phyloP scores from a whole-genome alignment of 2,797 vertebrate species.

The Gorsachius magnificus region DNA sequence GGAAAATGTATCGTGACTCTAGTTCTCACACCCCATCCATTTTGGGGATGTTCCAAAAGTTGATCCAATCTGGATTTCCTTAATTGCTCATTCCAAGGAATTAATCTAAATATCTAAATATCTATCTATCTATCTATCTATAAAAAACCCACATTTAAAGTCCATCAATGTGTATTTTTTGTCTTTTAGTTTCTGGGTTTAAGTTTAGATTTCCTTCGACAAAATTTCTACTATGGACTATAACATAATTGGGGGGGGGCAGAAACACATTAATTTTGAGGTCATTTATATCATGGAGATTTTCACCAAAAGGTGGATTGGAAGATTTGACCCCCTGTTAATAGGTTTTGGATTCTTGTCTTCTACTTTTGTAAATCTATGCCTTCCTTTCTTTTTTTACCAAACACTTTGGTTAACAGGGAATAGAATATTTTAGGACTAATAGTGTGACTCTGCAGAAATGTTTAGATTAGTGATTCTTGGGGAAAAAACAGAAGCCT shows the following conservation, averaged over 20 bases:
- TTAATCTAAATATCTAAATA: background rate
- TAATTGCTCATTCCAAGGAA: background rate
- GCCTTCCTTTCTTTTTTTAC: background rate
- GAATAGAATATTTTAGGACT: background rate
- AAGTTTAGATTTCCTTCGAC: background rate
- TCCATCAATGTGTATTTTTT: background rate
- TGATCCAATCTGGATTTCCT: background rate
- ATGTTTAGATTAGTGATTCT: background rate
- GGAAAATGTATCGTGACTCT: background rate
- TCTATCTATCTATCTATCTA: background rate
- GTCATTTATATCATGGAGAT: background rate
- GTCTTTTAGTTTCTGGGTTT: background rate
- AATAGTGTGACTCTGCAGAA: background rate
- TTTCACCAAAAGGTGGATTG: background rate
- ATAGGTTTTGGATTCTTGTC: background rate
- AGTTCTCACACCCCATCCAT: background rate
- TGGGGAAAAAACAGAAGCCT: background rate
- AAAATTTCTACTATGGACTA: background rate
- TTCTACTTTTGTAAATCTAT: background rate
- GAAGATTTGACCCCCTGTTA: background rate
- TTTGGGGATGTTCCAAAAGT: background rate
- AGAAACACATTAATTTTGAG: background rate
- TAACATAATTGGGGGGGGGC: fast-evolving
- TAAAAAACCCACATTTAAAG: background rate
- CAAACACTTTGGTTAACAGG: background rate